Evolutionary conservation across 2,113 vertebrate genomes (phyloP).

Genomic region (Tachysurus vachellii): DNA sequence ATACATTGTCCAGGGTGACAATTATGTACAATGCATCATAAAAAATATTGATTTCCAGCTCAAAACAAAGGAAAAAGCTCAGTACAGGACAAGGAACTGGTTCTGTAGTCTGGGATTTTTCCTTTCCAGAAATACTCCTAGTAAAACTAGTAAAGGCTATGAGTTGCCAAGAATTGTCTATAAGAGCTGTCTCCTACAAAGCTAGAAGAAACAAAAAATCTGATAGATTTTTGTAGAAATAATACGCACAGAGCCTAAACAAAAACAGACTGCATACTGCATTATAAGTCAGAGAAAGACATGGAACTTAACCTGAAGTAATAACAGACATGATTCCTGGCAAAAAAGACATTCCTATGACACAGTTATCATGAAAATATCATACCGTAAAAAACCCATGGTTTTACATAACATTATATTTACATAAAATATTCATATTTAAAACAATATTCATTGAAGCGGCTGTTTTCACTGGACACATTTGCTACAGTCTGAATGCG

Average conservation of each 20-base stretch:
- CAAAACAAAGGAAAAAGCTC: not conserved
- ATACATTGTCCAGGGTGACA: conserved; percentile 22
- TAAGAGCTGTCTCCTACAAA: not conserved
- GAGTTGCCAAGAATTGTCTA: not conserved
- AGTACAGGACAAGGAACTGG: not conserved
- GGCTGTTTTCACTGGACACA: too few relatives aligned
- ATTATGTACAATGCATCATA: not conserved
- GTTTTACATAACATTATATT: not conserved
- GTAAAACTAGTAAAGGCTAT: not conserved
- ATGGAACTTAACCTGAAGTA: not conserved
- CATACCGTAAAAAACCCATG: not conserved
- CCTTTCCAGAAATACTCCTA: not conserved
- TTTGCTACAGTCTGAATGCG: too few relatives aligned
- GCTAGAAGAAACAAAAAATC: not conserved
- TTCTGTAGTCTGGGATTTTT: not conserved
- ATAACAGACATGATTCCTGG: not conserved
- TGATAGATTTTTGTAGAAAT: not conserved
- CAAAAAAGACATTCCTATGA: not conserved
- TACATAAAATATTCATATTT: not conserved
- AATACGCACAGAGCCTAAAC: not conserved
- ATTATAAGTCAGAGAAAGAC: not conserved
- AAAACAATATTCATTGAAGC: not conserved
- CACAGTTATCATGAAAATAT: not conserved
- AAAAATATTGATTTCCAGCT: not conserved
- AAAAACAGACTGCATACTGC: not conserved